Evolutionary conservation across 2,113 vertebrate genomes (phyloP), one percentile per base, ranked within the genome.

Genomic region (Paraplagusia blochii): DNA sequence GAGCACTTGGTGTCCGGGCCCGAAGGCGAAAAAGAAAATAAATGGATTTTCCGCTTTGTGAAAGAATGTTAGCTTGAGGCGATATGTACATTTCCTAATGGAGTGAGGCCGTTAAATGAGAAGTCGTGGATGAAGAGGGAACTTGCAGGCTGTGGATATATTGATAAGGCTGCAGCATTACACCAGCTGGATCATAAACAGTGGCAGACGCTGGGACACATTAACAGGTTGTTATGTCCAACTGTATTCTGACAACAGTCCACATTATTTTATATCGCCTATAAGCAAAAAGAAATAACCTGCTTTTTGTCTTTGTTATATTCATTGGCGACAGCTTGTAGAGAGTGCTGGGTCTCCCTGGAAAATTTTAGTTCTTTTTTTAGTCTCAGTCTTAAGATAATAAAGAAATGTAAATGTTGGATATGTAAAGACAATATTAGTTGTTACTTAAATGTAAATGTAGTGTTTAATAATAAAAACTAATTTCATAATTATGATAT

Each of bases 61-160:
- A 66, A 74, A 70, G 73, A 77, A 77, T 64, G 74, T 71, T 67
- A 58, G 77, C 83, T 84, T 19, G 39, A 82, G 82, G 83, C 69
- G 66, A 70, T 77, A 74, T 87, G 81, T 84, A 72, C 84, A 79
- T 77, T 72, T 76, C 63, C 70, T 86, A 86, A 87, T 87, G 82
- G 76, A 86, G 83, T 77, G 74, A 72, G 67, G 77, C 77, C 74
- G 71, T 73, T 81, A 75, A 82, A 85, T 81, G 79, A 75, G 72
- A 82, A 72, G 66, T 72, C 58, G 61, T 14, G 61, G 61, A 66
- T 63, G 56, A 69, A 58, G 17, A 58, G 67, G 58, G 78, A 85
- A 80, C 73, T 65, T 81, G 85, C 81, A 63, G 76, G 59, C 79
- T 79, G 79, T 76, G 53, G 65, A 82, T 74, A 74, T 80, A 84